Evolutionary conservation across 2,888 invertebrate genomes (phyloP).

Genomic region (Seira ritae): DNA sequence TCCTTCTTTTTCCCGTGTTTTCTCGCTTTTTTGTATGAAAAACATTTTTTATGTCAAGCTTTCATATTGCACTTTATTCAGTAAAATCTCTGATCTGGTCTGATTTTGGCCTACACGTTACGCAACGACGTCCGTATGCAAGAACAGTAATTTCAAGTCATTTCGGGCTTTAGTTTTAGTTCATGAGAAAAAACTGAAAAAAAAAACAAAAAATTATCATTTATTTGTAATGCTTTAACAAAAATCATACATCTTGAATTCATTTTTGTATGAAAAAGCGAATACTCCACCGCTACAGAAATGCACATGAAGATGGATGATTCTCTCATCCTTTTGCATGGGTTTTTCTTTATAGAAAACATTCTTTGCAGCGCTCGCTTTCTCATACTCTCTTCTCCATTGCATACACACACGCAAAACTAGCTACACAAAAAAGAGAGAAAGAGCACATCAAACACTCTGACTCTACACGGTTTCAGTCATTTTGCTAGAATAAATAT

Average conservation of each 20-base stretch:
- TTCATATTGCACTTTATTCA: not conserved
- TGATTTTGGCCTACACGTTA: too few relatives aligned
- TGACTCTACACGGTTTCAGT: not conserved
- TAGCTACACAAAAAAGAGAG: constrained; percentile 34
- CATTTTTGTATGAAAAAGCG: constrained; percentile 6
- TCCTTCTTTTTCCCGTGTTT: not conserved
- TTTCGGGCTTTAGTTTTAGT: too few relatives aligned
- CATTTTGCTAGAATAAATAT: constrained; percentile 8
- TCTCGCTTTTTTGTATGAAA: not conserved
- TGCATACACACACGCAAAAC: constrained; percentile 22
- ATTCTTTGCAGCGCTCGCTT: constrained; percentile 37
- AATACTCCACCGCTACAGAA: not conserved
- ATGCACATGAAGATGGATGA: not conserved
- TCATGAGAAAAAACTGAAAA: too few relatives aligned
- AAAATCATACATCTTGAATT: constrained; percentile 7
- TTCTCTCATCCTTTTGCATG: constrained; percentile 18
- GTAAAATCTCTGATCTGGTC: too few relatives aligned
- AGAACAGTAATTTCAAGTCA: too few relatives aligned
- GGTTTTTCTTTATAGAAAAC: constrained; percentile 24
- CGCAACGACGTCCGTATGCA: too few relatives aligned
- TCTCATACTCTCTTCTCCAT: constrained; percentile 17
- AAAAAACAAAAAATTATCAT: not conserved
- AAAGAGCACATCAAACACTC: constrained; percentile 8
- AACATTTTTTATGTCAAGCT: not conserved
- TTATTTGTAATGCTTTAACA: too few relatives aligned